phyloP scores from a whole-genome alignment of 2,113 vertebrate genomes.

The Lepus americanus region DNA sequence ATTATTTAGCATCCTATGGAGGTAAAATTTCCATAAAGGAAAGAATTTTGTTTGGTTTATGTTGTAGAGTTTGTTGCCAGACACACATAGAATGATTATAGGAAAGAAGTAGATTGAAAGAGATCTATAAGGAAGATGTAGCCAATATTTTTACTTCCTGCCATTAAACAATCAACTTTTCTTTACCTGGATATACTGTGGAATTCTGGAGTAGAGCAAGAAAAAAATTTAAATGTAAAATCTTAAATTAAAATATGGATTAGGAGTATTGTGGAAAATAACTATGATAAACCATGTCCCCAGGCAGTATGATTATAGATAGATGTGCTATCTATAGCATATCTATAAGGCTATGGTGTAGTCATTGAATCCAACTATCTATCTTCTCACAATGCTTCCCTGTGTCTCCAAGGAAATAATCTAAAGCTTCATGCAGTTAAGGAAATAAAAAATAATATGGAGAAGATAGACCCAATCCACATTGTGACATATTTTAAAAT shows the following conservation, averaged over 20 bases:
- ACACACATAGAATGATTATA: background rate
- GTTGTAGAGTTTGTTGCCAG: background rate
- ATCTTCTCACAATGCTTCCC: background rate
- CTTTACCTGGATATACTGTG: background rate
- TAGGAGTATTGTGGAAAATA: constrained; percentile 44
- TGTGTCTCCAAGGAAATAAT: constrained; percentile 53
- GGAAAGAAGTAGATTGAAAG: background rate
- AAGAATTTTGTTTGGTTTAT: background rate
- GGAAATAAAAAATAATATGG: constrained; percentile 6
- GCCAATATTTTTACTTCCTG: background rate
- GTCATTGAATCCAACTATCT: background rate
- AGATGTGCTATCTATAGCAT: background rate
- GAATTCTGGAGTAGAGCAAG: background rate
- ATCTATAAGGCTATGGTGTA: background rate
- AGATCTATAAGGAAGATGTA: background rate
- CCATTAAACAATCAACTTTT: background rate
- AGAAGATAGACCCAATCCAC: constrained; percentile 27
- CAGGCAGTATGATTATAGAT: constrained; percentile 7
- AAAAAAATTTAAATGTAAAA: background rate
- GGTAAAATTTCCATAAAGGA: background rate
- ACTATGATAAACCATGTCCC: background rate
- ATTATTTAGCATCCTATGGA: background rate
- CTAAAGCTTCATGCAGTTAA: constrained; percentile 1
- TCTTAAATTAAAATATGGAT: background rate
- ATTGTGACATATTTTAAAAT: background rate